Base-by-base conservation (phyloP, 1,140 invertebrate genomes). In the Zaprionus kolodkinae region DNA sequence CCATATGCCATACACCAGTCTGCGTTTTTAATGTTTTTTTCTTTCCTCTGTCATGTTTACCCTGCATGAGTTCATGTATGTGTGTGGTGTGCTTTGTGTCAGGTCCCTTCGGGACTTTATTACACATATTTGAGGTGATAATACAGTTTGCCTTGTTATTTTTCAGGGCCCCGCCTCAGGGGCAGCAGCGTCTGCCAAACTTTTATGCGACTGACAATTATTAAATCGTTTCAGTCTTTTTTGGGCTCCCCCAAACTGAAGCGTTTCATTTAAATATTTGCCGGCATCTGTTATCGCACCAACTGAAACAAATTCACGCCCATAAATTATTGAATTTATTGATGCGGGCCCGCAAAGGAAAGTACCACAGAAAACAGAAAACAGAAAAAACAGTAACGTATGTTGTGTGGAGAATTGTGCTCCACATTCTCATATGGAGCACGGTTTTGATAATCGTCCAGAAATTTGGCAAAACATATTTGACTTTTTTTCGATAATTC, bases 61-160 rank as follows among this genome's bases (percentile, higher is more conserved):
- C n/a, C 9, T 52, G 48, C 57, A 43, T 77, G 12, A 57, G 56
- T 66, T 68, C 52, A 40, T 76, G 30, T 65, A 50, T 45, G n/a
- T 59, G 71, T 15, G 21, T 63, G 30, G 55, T 52, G 64, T 70
- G 72, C 61, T 62, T 76, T 85, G 67, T 86, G 78, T 85, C 64
- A 66, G 70, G 50, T 54, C 54, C 87, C 72, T 72, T 52, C 62
- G 74, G 85, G 74, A 84, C 77, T 88, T 88, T 88, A 84, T 84
- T 89, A 88, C 80, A 88, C 85, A 89, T 79, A 88, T 88, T 88
- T 88, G 81, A 88, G 84, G 84, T 88, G 84, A 88, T 88, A 88
- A 88, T 89, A 81, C 80, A 81, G 80, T 84, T 82, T 76, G 67
- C 77, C 65, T 78, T 78, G 68, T 67, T 72, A 67, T 64, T 55